A percentile compares a stretch with the other conserved stretches of the same genome.
These are phyloP conservation scores for Diadophis punctatus DNA, from an alignment of 2,113 vertebrate genomes.

Conservation along the genomic window DNA sequence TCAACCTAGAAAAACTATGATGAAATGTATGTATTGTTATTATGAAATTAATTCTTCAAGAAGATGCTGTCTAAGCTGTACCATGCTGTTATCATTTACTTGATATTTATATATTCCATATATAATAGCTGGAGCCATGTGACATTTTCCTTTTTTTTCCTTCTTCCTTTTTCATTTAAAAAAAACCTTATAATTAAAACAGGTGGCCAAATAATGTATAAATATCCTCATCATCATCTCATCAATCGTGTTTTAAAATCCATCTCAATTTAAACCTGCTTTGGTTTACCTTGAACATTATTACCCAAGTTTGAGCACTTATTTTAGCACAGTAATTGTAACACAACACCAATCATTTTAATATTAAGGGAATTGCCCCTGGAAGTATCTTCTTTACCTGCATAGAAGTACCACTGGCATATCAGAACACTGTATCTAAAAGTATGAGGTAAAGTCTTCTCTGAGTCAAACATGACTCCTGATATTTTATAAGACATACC, in stretches of 20 bases:
- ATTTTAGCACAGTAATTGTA: neutral
- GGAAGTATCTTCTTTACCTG: neutral
- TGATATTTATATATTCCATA: neutral
- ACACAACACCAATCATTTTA: neutral
- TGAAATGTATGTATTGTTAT: neutral
- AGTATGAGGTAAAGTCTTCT: neutral
- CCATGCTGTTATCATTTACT: neutral
- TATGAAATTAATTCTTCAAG: neutral
- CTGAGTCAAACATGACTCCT: neutral
- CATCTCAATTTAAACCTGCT: neutral
- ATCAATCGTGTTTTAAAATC: neutral
- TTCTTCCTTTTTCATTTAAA: neutral
- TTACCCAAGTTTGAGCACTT: neutral
- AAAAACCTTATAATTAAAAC: neutral
- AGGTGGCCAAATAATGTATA: neutral
- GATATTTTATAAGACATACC: neutral
- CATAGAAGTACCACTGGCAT: neutral
- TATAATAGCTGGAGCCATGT: neutral
- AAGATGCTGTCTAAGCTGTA: neutral
- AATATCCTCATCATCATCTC: neutral
- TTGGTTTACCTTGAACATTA: neutral
- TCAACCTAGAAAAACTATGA: neutral
- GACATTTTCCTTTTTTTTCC: neutral
- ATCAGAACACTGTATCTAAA: neutral
- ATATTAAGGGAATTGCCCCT: neutral